Evolutionary conservation across 2,888 invertebrate genomes (phyloP), one percentile per base, ranked within the genome.

Genomic region (Altica lythri): DNA sequence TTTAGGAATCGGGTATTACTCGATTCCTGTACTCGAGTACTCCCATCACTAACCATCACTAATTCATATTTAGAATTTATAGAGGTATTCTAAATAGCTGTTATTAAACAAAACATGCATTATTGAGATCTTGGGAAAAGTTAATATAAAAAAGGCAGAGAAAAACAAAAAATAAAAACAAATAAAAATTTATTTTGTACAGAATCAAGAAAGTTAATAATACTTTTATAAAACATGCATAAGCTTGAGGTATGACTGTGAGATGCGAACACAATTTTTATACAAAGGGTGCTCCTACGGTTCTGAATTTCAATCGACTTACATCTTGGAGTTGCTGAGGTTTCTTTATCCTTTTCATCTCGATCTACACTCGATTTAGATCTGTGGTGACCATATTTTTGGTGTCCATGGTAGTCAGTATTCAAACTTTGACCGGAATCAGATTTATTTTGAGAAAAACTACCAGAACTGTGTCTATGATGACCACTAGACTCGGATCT

Each of bases 351-450:
- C 51, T 51, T 46, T 6, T 62, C 68, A 29, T 66, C 66, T 50
- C 71, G 73, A 52, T 68, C 68, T 12, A 74, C 68, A 4, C 73
- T 74, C 30, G 75, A 76, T 64, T 75, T 75, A 19, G 75, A 75
- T 22, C 75, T 63, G 51, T 74, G 69, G 57, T 75, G 75, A 18
- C 70, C 71, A 59, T 69, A 69, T 60, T 67, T 69, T 35, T 69
- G 64, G 35, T 70, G 66, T 17, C 65, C 67, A 29, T 64, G 65
- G 49, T 63, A 61, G 19, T 68, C 71, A 32, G 72, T 72, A 52
- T 72, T 73, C 18, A 72, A 63, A 59, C 74, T 74, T 43, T 76
- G 75, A 9, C 72, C 75, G 37, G 75, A 75, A 62, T 75, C 76
- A 48, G 75, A 71, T 19, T 71, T 65, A 49, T 71, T 72, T 40